Conservation (phyloP, 1,140 invertebrate genomes). For the Calliphora vicina region DNA sequence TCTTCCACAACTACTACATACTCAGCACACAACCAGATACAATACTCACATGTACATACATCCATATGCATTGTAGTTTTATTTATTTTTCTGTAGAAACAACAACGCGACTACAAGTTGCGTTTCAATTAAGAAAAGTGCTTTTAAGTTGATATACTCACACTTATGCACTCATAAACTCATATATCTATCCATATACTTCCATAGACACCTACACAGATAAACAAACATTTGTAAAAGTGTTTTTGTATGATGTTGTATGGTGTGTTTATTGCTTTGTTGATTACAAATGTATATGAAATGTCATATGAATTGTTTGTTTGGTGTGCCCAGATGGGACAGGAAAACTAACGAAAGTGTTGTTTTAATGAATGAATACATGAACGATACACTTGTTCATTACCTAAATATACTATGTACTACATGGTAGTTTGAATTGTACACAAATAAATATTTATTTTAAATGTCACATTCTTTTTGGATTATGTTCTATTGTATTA, state of each 20-base stretch:
- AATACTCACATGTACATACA: no score
- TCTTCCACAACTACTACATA: neutral
- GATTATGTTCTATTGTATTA: no score
- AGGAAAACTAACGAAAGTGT: neutral
- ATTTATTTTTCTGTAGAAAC: neutral
- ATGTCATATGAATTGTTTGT: neutral
- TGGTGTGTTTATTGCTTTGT: neutral
- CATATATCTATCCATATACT: neutral
- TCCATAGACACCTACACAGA: neutral
- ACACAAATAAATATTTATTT: no score
- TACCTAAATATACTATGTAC: no score
- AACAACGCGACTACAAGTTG: neutral
- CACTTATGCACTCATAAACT: neutral
- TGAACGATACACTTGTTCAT: neutral
- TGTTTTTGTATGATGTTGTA: neutral
- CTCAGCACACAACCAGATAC: no score
- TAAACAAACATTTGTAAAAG: neutral
- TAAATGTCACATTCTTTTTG: no score
- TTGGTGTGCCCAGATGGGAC: neutral
- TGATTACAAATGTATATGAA: neutral
- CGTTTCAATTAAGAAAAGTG: slow-evolving; percentile 13
- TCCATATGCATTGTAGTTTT: no score
- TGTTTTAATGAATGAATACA: neutral
- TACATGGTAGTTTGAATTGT: no score
- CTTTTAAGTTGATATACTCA: neutral